Percentiles rank a stretch among this genome's conserved stretches.
Evolutionary conservation across 1,140 invertebrate genomes (phyloP).

Genomic region (Drosophila suzukii): DNA sequence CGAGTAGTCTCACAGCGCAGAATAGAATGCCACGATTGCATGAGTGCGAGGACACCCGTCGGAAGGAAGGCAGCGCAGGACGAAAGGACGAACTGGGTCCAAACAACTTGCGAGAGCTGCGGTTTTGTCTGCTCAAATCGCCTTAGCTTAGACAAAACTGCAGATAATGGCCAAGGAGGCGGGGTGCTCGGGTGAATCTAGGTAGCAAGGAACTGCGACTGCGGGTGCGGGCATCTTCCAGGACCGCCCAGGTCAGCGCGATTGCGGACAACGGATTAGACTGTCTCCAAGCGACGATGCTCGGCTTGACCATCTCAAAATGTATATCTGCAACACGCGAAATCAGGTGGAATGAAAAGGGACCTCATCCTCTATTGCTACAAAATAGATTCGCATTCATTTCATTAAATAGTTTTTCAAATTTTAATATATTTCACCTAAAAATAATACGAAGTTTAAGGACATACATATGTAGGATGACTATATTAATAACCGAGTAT

Average conservation of each 20-base stretch:
- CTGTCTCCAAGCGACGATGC: conserved; percentile 30
- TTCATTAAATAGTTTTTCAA: not conserved
- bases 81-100: conserved; percentile 58
- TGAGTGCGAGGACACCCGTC: not conserved
- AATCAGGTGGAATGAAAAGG: conserved; percentile 30
- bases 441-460: no score
- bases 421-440: not conserved
- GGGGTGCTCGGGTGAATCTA: conserved; percentile 14
- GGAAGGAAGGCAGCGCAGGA: conserved; percentile 13
- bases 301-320: conserved; percentile 26
- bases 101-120: conserved; percentile 78
- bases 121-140: conserved; percentile 80
- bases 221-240: conserved; percentile 12
- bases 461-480: no score
- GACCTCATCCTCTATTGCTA: not conserved
- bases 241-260: conserved; percentile 38
- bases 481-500: no score
- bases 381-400: not conserved
- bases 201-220: conserved; percentile 20
- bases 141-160: conserved; percentile 77
- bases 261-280: conserved; percentile 60
- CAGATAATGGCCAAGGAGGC: conserved; percentile 54
- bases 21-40: conserved; percentile 25
- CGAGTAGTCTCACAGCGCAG: conserved; percentile 32
- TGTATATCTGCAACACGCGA: conserved; percentile 14